phyloP scores from a whole-genome alignment of 92 coral and sea anemone species.

The Parazoanthus darwini region DNA sequence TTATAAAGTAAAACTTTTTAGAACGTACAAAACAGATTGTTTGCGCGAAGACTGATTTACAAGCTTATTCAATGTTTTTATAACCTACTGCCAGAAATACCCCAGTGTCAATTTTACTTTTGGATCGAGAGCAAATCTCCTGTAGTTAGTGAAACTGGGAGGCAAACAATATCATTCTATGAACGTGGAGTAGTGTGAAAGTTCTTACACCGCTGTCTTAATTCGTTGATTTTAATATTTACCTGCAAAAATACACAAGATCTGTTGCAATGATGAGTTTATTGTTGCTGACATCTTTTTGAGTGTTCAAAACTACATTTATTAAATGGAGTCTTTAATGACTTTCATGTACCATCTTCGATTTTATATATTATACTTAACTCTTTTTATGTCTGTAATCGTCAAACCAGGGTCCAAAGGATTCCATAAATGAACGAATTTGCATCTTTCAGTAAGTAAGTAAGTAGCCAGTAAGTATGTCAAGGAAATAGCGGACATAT shows the following conservation, averaged over 20 bases:
- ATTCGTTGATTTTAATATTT: too few species aligned
- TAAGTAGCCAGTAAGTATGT: too few species aligned
- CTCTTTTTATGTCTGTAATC: too few species aligned
- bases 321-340: not conserved
- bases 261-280: slow-evolving; percentile 8
- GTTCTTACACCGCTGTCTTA: too few species aligned
- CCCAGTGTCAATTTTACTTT: not conserved
- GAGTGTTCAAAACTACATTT: not conserved
- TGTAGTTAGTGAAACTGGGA: not conserved
- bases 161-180: not conserved
- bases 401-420: too few species aligned
- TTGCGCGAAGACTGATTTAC: not conserved
- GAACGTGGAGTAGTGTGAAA: too few species aligned
- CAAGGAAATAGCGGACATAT: too few species aligned
- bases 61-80: too few species aligned
- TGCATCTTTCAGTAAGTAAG: too few species aligned
- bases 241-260: not conserved
- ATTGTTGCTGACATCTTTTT: not conserved
- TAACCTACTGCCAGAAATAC: not conserved
- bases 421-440: too few species aligned
- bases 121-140: not conserved
- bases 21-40: not conserved
- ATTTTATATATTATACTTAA: too few species aligned
- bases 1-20: too few species aligned
- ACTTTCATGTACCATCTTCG: not conserved